Evolutionary conservation across 2,888 invertebrate species (phyloP).

Genomic region (Acheta domesticus): DNA sequence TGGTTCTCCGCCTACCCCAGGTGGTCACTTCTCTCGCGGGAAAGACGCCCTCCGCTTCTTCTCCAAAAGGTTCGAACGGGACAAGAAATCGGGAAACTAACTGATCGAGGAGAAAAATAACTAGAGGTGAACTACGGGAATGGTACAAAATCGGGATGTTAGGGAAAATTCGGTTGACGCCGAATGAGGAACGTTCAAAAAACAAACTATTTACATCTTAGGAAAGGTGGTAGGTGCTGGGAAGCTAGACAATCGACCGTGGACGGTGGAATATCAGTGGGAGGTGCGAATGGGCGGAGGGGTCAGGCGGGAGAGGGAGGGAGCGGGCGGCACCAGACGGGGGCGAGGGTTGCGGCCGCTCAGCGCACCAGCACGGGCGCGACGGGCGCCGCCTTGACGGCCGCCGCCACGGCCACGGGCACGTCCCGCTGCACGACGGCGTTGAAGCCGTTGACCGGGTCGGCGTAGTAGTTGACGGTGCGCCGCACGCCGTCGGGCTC

Average conservation of each 20-base stretch:
- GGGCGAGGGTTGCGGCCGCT: not conserved
- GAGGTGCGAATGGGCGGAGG: not conserved
- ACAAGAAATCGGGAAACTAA: too few relatives aligned
- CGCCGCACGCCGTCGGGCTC: constrained; percentile 44
- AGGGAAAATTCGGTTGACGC: not conserved
- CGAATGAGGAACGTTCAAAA: not conserved
- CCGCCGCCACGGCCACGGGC: constrained; percentile 38
- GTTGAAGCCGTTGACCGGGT: constrained; percentile 45
- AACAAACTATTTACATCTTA: not conserved
- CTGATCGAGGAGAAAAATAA: too few relatives aligned
- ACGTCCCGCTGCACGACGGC: constrained; percentile 43
- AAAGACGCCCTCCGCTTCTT: not conserved
- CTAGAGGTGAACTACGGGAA: too few relatives aligned
- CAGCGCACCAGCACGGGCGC: constrained; percentile 23
- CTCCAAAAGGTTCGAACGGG: too few relatives aligned
- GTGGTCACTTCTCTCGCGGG: not conserved
- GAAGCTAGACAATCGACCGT: not conserved
- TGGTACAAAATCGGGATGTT: too few relatives aligned
- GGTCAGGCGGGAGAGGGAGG: not conserved
- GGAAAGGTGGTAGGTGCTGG: not conserved
- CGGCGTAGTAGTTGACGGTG: constrained; percentile 46
- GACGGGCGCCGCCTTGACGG: constrained; percentile 32
- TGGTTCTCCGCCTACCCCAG: constrained; percentile 3
- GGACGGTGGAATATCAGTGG: not conserved
- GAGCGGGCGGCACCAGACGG: not conserved